These are phyloP conservation scores for Chlorops oryzae DNA, from an alignment of 1,140 invertebrate species.

Conservation along the genomic window DNA sequence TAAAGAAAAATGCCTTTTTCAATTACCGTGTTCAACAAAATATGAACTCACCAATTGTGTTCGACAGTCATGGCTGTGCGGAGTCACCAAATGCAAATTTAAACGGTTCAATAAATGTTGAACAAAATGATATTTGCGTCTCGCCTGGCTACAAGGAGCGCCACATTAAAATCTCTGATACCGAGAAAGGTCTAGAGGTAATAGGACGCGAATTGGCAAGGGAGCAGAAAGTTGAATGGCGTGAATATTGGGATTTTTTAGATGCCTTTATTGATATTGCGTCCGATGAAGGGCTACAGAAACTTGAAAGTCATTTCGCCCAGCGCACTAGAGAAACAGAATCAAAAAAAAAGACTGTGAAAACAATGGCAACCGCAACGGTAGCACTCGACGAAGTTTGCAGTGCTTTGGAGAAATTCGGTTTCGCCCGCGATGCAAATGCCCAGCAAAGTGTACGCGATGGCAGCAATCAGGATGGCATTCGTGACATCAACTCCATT, in stretches of 20 bases:
- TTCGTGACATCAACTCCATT: neutral
- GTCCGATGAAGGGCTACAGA: constrained; percentile 60
- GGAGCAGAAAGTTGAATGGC: constrained; percentile 73
- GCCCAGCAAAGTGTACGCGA: neutral
- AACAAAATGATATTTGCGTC: constrained; percentile 2
- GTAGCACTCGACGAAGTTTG: constrained; percentile 11
- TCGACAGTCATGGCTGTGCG: neutral
- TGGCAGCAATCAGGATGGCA: constrained; percentile 10
- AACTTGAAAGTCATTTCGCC: constrained; percentile 69
- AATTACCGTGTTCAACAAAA: constrained; percentile 17
- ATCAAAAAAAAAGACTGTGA: constrained; percentile 15
- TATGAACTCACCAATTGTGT: constrained; percentile 10
- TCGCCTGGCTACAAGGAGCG: constrained; percentile 37
- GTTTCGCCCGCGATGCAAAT: neutral
- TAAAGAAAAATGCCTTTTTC: constrained; percentile 15
- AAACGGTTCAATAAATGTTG: neutral
- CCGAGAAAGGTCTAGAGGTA: constrained; percentile 77
- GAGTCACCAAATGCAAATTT: too few relatives aligned
- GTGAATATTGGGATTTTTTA: constrained; percentile 86
- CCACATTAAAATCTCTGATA: constrained; percentile 63
- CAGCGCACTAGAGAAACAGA: constrained; percentile 34
- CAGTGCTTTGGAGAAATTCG: constrained; percentile 16
- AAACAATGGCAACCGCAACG: constrained; percentile 2
- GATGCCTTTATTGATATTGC: constrained; percentile 71
- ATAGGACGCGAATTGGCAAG: constrained; percentile 72